Evolutionary conservation across 1,140 invertebrate genomes (phyloP).

Genomic region (Papilio helenus): DNA sequence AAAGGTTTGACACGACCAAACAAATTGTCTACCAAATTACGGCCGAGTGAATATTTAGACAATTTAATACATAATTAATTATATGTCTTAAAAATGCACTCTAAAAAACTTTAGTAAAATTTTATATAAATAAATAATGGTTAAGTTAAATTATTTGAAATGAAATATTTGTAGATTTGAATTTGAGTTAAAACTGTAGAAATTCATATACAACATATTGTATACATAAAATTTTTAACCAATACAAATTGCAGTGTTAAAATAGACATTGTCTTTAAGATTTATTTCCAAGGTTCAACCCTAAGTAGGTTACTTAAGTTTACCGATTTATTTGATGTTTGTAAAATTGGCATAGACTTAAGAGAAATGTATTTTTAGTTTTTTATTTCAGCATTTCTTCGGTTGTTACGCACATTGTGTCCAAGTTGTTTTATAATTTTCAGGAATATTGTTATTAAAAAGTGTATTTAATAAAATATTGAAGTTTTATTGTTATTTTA

Average conservation of each 20-base stretch:
- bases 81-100: too few species aligned
- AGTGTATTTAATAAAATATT: background rate
- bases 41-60: too few species aligned
- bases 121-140: background rate
- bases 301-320: background rate
- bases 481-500: background rate
- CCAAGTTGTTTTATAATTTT: background rate
- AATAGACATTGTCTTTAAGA: too few species aligned
- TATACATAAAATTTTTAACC: too few species aligned
- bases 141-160: background rate
- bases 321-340: background rate
- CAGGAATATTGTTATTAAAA: background rate
- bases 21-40: background rate
- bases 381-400: background rate
- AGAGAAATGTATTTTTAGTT: slow-evolving; percentile 7
- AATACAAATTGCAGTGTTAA: too few species aligned
- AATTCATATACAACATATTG: too few species aligned
- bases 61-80: too few species aligned
- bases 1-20: background rate
- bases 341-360: background rate
- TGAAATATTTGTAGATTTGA: too few species aligned
- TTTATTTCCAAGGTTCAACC: background rate
- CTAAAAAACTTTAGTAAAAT: background rate
- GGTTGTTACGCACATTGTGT: background rate
- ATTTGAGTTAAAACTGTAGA: too few species aligned